phyloP scores from a whole-genome alignment of 2,113 vertebrate genomes.

The Chloroceryle aenea region DNA sequence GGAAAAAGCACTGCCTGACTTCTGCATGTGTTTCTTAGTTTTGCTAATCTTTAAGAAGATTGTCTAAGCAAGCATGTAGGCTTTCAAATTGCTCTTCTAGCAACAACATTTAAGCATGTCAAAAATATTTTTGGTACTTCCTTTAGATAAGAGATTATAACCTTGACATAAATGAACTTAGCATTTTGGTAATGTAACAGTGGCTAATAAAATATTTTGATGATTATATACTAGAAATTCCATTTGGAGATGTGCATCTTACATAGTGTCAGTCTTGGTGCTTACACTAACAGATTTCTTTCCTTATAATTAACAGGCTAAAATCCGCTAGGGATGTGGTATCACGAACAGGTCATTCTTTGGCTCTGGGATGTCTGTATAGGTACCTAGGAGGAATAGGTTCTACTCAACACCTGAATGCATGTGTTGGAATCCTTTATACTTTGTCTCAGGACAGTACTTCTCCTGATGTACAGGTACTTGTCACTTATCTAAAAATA shows the following conservation, averaged over 20 bases:
- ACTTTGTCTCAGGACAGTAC: conserved; percentile 93
- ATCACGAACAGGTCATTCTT: conserved; percentile 87
- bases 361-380: conserved; percentile 88
- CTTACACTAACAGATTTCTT: conserved; percentile 17
- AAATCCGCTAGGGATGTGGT: conserved; percentile 89
- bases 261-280: neutral
- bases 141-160: neutral
- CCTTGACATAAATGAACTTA: neutral
- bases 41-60: neutral
- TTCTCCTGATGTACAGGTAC: conserved; percentile 94
- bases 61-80: neutral
- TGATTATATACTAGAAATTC: neutral
- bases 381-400: conserved; percentile 87
- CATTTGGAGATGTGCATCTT: neutral
- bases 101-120: neutral
- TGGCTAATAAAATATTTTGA: neutral
- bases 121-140: neutral
- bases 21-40: neutral
- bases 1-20: neutral
- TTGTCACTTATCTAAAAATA: neutral
- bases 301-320: conserved; percentile 77
- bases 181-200: neutral
- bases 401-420: conserved; percentile 88
- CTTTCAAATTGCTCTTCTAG: neutral
- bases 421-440: conserved; percentile 89